Evolutionary conservation across 2,888 invertebrate genomes (phyloP).

Genomic region (Agriopis leucophaearia): DNA sequence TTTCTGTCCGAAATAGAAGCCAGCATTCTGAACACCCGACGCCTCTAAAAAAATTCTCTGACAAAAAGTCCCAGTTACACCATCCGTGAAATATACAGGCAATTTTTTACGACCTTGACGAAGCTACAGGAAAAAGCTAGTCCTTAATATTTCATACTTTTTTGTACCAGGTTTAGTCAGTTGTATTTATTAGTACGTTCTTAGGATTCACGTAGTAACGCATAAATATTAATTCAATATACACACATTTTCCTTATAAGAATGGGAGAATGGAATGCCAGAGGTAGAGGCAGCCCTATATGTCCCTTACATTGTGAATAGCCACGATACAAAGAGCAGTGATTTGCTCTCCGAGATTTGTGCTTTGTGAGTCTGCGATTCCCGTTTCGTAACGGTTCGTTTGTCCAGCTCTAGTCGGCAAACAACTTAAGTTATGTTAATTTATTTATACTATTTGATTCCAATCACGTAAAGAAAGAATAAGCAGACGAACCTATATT

Average conservation of each 20-base stretch:
- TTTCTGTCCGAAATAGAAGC: no score
- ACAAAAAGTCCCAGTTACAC: no score
- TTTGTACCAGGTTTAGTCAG: not conserved
- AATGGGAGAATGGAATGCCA: constrained; percentile 1
- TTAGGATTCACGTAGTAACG: not conserved
- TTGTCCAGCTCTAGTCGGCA: constrained; percentile 25
- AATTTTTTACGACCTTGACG: no score
- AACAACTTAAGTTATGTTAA: constrained; percentile 6
- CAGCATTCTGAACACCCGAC: no score
- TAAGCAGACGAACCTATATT: no score
- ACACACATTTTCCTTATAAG: not conserved
- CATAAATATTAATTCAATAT: no score
- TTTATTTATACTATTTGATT: not conserved
- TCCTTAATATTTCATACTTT: no score
- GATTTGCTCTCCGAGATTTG: constrained; percentile 61
- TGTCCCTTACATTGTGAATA: constrained; percentile 38
- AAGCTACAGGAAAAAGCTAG: no score
- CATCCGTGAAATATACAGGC: no score
- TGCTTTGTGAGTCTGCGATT: constrained; percentile 49
- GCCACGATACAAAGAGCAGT: constrained; percentile 56
- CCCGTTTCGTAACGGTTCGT: constrained; percentile 58
- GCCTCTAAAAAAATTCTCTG: no score
- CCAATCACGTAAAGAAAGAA: not conserved
- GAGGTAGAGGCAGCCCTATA: constrained; percentile 50
- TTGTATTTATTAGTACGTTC: not conserved